Base-by-base conservation (phyloP, 2,797 vertebrate species). In the Acrocephalus scirpaceus region DNA sequence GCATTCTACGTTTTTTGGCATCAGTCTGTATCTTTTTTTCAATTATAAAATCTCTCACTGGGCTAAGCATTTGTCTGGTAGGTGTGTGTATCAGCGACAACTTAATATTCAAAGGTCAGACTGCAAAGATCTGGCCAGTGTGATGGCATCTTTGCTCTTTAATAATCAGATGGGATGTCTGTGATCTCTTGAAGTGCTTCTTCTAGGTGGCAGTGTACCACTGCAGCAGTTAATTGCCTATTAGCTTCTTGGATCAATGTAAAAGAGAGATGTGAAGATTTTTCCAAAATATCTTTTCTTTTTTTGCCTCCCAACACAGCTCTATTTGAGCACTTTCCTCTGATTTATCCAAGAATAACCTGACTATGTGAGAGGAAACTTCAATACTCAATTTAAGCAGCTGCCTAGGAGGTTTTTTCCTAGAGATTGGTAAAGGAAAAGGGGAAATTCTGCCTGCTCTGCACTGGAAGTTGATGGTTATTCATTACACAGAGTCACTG, bases 101-200 rank as follows among this genome's bases (percentile, higher is more conserved):
- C 88, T 94, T 97, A 94, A 96, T 94, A 96, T 97, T 96, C 94
- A 97, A 95, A 97, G 96, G 96, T 96, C 95, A 97, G 84, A n/a
- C 95, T 93, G 94, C 76, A 96, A 91, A 92, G 96, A 92, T 92
- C 84, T 90, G 88, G 82, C 57, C 67, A 86, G 87, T 93, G 75
- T 86, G 90, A 92, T 62, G 86, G 60, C 84, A 95, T 91, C 95
- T 96, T 92, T 97, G 92, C 90, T 96, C 91, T 96, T 95, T 93
- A 95, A 93, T 96, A 96, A 95, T 95, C 93, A 95, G 94, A 95
- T 86, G 81, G 94, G 93, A 91, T 72, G 92, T 80, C 95, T 97
- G 87, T 89, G 94, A 94, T 94, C 83, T 95, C 93, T 96, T 90
- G 62, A 96, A 96, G 93, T 79, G 88, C 62, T 95, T 79, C 82